A percentile compares a stretch with the other conserved stretches of the same genome.
Evolutionary conservation across 2,888 invertebrate genomes (phyloP).

Genomic region (Scrobipalpa atriplicella): DNA sequence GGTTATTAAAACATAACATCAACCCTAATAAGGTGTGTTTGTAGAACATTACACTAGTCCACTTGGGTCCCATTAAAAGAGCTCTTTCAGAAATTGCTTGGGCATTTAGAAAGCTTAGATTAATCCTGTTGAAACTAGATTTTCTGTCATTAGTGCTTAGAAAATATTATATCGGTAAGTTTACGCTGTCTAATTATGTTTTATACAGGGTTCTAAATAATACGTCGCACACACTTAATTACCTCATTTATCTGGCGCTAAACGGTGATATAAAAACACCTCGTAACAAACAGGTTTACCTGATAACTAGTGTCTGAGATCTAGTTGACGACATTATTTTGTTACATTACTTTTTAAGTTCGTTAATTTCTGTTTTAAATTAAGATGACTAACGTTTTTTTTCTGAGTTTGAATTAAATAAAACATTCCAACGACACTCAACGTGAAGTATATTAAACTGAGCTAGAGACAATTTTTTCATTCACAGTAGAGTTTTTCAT

Average conservation of each 20-base stretch:
- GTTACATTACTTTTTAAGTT: no score
- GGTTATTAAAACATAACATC: no score
- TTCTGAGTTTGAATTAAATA: no score
- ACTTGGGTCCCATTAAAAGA: neutral
- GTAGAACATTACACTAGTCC: neutral
- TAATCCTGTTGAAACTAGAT: neutral
- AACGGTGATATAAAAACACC: constrained; percentile 28
- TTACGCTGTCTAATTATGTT: neutral
- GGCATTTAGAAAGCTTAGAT: neutral
- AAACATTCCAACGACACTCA: no score
- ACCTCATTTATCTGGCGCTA: constrained; percentile 27
- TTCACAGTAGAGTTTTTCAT: no score
- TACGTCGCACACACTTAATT: constrained; percentile 12
- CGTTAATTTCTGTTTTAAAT: no score
- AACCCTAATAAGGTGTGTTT: neutral
- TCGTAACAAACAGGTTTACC: constrained; percentile 24
- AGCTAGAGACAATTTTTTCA: no score
- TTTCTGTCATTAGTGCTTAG: neutral
- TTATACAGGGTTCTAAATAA: neutral
- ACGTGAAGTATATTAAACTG: no score
- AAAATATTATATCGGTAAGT: neutral
- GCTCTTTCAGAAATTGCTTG: constrained; percentile 1
- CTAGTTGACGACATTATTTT: neutral
- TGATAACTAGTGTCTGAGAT: neutral
- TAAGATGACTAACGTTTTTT: no score